phyloP scores from a whole-genome alignment of 2,888 invertebrate species.

The Brenthis daphne region DNA sequence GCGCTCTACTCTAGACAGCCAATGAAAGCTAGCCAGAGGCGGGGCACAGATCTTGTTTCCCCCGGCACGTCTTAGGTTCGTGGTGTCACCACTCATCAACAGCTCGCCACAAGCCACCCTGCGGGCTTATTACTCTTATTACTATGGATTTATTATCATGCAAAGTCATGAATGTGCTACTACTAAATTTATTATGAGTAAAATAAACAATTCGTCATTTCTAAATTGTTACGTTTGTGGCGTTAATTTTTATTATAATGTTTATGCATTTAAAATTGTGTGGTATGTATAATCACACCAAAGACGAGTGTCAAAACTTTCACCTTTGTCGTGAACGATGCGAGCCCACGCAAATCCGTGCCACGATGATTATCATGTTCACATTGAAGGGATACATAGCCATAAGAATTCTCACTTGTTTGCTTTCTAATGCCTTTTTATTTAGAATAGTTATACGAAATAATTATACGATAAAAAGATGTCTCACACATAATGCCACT shows the following conservation, averaged over 20 bases:
- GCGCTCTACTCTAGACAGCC: too few relatives aligned
- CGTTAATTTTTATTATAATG: conserved; percentile 39
- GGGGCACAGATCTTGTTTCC: too few relatives aligned
- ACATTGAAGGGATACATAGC: conserved; percentile 38
- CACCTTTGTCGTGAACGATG: conserved; percentile 45
- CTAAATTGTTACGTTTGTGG: conserved; percentile 36
- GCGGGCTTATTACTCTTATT: too few relatives aligned
- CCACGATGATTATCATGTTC: conserved; percentile 40
- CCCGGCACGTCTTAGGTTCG: too few relatives aligned
- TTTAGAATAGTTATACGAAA: not conserved
- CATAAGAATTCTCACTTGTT: conserved; percentile 27
- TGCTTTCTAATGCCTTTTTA: conserved; percentile 30
- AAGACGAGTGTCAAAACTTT: conserved; percentile 46
- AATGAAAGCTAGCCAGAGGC: too few relatives aligned
- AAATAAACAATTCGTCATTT: conserved; percentile 42
- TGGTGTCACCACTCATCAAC: too few relatives aligned
- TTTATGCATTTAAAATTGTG: conserved; percentile 34
- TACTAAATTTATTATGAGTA: conserved; percentile 36
- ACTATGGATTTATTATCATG: conserved; percentile 1
- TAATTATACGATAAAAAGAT: not conserved
- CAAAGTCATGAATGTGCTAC: conserved; percentile 40
- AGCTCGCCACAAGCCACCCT: too few relatives aligned
- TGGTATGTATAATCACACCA: conserved; percentile 36
- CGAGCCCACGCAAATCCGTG: conserved; percentile 45
- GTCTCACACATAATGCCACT: too few relatives aligned